Evolutionary conservation across 2,113 vertebrate genomes (phyloP).

Genomic region (Microtus pennsylvanicus): DNA sequence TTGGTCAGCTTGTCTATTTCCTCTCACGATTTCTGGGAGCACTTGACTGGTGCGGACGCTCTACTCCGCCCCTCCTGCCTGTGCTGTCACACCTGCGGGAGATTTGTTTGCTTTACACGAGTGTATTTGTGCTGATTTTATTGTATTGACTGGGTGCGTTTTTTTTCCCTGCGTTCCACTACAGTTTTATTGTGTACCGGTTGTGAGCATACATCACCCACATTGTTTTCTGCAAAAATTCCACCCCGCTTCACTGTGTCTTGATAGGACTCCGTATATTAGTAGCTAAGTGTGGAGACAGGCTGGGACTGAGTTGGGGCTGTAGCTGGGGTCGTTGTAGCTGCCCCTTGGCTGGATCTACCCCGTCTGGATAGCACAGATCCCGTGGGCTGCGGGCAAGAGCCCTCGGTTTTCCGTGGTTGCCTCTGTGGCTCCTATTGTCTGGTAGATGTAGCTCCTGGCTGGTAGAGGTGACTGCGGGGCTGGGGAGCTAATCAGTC

Average conservation of each 20-base stretch:
- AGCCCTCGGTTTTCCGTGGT: neutral
- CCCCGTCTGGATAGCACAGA: neutral
- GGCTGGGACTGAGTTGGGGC: conserved; percentile 68
- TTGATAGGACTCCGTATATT: conserved; percentile 87
- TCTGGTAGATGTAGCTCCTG: neutral
- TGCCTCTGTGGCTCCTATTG: neutral
- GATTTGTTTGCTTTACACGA: conserved; percentile 89
- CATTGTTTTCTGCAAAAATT: conserved; percentile 89
- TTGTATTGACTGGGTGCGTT: conserved; percentile 89
- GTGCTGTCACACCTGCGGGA: conserved; percentile 85
- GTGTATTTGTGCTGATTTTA: conserved; percentile 89
- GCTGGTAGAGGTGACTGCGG: neutral
- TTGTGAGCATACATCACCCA: conserved; percentile 88
- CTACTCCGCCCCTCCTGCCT: conserved; percentile 52
- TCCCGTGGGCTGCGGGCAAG: neutral
- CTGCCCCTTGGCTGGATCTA: fast-evolving
- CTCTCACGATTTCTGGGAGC: conserved; percentile 81
- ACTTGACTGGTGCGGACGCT: conserved; percentile 36
- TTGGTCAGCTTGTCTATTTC: conserved; percentile 76
- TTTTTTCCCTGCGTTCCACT: conserved; percentile 84
- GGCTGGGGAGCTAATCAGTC: neutral
- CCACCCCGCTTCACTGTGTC: conserved; percentile 86
- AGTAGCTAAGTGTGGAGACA: conserved; percentile 85
- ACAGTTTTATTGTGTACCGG: conserved; percentile 89
- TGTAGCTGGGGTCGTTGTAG: conserved; percentile 46